A percentile compares a stretch with the other conserved stretches of the same genome.
These are phyloP conservation scores for Diabrotica undecimpunctata DNA, from an alignment of 1,140 invertebrate species.

Conservation along the genomic window DNA sequence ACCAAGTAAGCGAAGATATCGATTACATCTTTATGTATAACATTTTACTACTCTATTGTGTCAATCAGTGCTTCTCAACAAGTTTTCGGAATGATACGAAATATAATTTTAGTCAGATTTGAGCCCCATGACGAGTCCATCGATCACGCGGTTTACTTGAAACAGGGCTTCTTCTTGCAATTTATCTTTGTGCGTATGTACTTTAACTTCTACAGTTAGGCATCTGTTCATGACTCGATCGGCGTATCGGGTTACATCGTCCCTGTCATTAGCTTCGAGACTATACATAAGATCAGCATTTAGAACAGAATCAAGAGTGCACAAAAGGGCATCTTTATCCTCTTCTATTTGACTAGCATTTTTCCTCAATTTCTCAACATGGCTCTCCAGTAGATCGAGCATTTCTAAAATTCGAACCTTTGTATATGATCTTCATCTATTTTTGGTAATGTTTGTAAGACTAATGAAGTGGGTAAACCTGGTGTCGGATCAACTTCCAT, in stretches of 20 bases:
- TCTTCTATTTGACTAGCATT: conserved; percentile 73
- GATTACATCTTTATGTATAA: too few species aligned
- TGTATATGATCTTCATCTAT: conserved; percentile 49
- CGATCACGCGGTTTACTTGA: conserved; percentile 75
- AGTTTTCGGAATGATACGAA: too few species aligned
- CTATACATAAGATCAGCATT: conserved; percentile 65
- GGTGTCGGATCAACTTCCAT: too few species aligned
- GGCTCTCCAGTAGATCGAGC: conserved; percentile 71
- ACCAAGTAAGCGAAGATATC: too few species aligned
- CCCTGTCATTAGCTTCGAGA: conserved; percentile 67
- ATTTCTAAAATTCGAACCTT: conserved; percentile 66
- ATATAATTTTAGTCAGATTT: too few species aligned
- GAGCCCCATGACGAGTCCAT: conserved; percentile 68
- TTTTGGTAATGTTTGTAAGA: conserved; percentile 43
- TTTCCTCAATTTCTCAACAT: conserved; percentile 72
- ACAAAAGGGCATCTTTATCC: conserved; percentile 72
- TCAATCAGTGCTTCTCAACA: too few species aligned
- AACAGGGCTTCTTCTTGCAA: conserved; percentile 77
- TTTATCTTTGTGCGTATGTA: conserved; percentile 71
- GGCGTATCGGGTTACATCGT: conserved; percentile 72
- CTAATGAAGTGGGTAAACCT: conserved; percentile 19
- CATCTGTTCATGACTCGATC: conserved; percentile 74
- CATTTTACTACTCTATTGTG: too few species aligned
- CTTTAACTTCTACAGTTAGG: conserved; percentile 73
- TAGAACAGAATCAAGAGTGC: conserved; percentile 73